Percentiles rank a stretch among this genome's conserved stretches.
These are phyloP conservation scores for Tricholauxania praeusta DNA, from an alignment of 2,888 invertebrate genomes.

Conservation along the genomic window DNA sequence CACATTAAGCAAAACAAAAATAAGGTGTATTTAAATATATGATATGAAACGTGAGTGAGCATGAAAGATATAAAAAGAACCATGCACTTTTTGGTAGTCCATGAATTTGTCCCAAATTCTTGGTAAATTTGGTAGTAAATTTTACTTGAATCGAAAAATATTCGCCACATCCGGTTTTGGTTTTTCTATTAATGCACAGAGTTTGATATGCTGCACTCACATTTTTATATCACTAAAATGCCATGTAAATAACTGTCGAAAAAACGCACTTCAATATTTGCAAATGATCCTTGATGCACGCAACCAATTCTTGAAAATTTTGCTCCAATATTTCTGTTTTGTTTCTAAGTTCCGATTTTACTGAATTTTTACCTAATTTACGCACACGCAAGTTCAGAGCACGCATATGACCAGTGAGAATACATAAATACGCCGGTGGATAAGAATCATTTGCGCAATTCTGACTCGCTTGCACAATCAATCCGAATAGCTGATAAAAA, in stretches of 20 bases:
- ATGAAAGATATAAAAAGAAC: background rate
- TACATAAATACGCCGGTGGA: constrained; percentile 59
- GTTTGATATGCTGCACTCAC: too few relatives aligned
- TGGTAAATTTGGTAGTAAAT: too few relatives aligned
- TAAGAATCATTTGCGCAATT: constrained; percentile 63
- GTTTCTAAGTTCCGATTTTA: constrained; percentile 10
- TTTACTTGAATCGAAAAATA: too few relatives aligned
- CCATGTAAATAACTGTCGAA: background rate
- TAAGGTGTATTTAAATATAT: background rate
- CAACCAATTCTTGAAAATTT: constrained; percentile 49
- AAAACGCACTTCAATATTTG: constrained; percentile 52
- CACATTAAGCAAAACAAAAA: constrained; percentile 39
- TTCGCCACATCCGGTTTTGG: too few relatives aligned
- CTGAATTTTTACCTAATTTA: constrained; percentile 49
- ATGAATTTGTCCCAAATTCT: too few relatives aligned
- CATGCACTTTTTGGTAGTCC: too few relatives aligned
- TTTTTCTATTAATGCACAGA: too few relatives aligned
- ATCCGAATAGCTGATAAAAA: constrained; percentile 57
- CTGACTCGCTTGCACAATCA: constrained; percentile 59
- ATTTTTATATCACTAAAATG: too few relatives aligned
- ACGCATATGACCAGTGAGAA: constrained; percentile 60
- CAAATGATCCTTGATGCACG: constrained; percentile 59
- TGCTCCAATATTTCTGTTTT: constrained; percentile 27
- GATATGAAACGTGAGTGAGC: background rate
- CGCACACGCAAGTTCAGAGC: constrained; percentile 57